A percentile compares a stretch with the other conserved stretches of the same genome.
Conservation (phyloP, 2,888 invertebrate genomes). For the Dicranocentrus wangi region DNA sequence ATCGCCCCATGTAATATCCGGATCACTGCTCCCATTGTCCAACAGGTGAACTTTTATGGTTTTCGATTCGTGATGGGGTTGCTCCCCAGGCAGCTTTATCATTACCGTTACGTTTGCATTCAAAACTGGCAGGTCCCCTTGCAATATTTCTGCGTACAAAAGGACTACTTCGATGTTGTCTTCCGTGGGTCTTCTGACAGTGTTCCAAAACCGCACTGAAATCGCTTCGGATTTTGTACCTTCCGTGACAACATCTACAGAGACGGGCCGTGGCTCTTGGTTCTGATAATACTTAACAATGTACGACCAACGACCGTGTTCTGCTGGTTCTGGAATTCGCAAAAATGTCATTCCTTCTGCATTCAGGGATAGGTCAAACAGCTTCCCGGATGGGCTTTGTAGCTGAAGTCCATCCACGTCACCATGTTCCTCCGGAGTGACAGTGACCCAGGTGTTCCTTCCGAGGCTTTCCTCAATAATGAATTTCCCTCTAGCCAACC, state of each 20-base stretch:
- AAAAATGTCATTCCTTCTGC: constrained; percentile 72
- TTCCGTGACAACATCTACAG: constrained; percentile 71
- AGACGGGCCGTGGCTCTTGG: constrained; percentile 68
- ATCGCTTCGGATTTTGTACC: constrained; percentile 69
- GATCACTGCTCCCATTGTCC: constrained; percentile 73
- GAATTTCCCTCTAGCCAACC: constrained; percentile 72
- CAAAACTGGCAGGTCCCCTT: constrained; percentile 73
- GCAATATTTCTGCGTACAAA: constrained; percentile 73
- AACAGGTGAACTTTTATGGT: constrained; percentile 67
- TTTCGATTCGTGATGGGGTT: constrained; percentile 63
- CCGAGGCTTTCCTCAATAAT: constrained; percentile 72
- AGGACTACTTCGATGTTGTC: constrained; percentile 67
- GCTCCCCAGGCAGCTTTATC: constrained; percentile 69
- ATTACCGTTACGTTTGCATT: constrained; percentile 73
- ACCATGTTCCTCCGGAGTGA: constrained; percentile 72
- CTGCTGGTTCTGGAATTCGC: constrained; percentile 71
- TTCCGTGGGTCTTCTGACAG: constrained; percentile 52
- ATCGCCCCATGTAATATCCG: constrained; percentile 75
- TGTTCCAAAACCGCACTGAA: constrained; percentile 72
- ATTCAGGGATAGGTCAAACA: constrained; percentile 72
- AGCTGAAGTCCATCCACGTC: constrained; percentile 73
- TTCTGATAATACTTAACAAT: constrained; percentile 71
- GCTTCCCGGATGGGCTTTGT: constrained; percentile 71
- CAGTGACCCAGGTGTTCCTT: constrained; percentile 72
- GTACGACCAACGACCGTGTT: constrained; percentile 73